Conservation (phyloP, 2,888 invertebrate species). For the Andrena camellia region DNA sequence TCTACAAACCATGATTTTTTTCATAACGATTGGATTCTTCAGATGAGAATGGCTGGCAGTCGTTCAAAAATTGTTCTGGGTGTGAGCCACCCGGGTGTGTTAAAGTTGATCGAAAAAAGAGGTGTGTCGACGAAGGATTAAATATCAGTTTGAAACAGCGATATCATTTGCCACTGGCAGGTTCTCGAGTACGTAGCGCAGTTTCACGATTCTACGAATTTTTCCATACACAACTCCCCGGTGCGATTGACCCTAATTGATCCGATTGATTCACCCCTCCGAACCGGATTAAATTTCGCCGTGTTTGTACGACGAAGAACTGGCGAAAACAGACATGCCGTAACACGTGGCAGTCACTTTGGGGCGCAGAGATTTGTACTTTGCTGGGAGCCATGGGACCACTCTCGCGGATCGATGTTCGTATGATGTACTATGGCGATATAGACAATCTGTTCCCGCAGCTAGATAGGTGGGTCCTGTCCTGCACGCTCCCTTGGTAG, state of each 20-base stretch:
- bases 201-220: background rate
- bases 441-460: conserved; percentile 59
- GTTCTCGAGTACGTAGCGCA: background rate
- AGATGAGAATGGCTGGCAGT: no score
- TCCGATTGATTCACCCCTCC: conserved; percentile 16
- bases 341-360: conserved; percentile 47
- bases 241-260: conserved; percentile 25
- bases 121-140: no score
- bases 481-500: conserved; percentile 42
- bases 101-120: no score
- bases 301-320: conserved; percentile 33
- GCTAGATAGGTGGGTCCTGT: conserved; percentile 49
- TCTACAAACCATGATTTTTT: no score
- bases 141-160: background rate
- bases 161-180: background rate
- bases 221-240: background rate
- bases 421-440: conserved; percentile 53
- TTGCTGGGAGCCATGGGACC: conserved; percentile 44
- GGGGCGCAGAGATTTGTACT: conserved; percentile 56
- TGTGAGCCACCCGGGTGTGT: no score
- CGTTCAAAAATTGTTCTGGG: no score
- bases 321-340: conserved; percentile 33
- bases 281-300: conserved; percentile 43
- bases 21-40: no score
- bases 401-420: conserved; percentile 67